phyloP scores from a whole-genome alignment of 1,140 invertebrate genomes.

The Drosophila navojoa region DNA sequence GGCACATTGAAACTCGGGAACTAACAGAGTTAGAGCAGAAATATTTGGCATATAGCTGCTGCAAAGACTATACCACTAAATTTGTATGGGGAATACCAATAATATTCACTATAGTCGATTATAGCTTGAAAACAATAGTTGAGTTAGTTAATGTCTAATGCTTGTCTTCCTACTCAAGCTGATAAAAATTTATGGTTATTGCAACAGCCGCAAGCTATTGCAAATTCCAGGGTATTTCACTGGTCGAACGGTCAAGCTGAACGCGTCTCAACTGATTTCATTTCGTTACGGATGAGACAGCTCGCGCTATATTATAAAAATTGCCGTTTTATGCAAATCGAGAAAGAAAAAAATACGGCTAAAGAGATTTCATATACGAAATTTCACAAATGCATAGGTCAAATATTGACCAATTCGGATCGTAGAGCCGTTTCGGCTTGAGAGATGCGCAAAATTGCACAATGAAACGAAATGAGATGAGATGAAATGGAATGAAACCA shows the following conservation, averaged over 20 bases:
- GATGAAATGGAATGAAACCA: slow-evolving; percentile 9
- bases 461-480: slow-evolving; percentile 19
- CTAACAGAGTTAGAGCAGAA: no score
- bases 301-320: slow-evolving; percentile 41
- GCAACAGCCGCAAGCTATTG: no score
- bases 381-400: slow-evolving; percentile 52
- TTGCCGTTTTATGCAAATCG: slow-evolving; percentile 73
- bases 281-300: slow-evolving; percentile 19
- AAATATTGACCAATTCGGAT: slow-evolving; percentile 56
- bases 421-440: slow-evolving; percentile 4
- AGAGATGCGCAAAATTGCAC: slow-evolving; percentile 57
- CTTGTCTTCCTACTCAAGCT: no score
- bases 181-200: no score
- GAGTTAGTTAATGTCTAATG: no score
- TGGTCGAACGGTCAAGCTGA: background rate
- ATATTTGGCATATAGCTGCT: no score
- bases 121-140: no score
- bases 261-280: background rate
- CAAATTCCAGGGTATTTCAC: background rate
- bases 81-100: no score
- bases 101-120: no score
- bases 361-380: slow-evolving; percentile 13
- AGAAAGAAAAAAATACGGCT: background rate
- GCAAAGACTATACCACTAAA: no score
- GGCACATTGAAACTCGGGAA: background rate